These are phyloP conservation scores for Hylyphantes graminicola DNA, from an alignment of 1,140 invertebrate genomes.

Conservation along the genomic window DNA sequence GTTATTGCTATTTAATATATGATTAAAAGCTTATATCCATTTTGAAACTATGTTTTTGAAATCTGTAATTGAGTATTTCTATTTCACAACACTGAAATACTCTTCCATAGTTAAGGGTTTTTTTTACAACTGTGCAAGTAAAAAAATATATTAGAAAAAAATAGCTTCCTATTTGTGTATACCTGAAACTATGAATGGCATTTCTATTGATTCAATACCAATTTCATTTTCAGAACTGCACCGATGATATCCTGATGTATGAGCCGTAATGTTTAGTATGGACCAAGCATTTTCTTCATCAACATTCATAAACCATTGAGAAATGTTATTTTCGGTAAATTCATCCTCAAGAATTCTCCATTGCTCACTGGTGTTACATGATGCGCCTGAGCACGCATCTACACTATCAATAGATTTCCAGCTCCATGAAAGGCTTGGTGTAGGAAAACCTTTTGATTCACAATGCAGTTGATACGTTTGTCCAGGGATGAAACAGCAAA, in stretches of 20 bases:
- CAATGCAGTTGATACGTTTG: constrained; percentile 17
- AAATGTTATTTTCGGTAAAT: background rate
- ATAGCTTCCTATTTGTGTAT: background rate
- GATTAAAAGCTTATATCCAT: too few relatives aligned
- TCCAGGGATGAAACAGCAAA: constrained; percentile 27
- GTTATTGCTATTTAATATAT: too few relatives aligned
- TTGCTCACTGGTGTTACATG: background rate
- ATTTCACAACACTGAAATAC: too few relatives aligned
- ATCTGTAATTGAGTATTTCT: too few relatives aligned
- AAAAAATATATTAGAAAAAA: too few relatives aligned
- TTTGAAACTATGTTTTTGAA: too few relatives aligned
- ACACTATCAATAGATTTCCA: constrained; percentile 1
- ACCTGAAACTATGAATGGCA: constrained; percentile 46
- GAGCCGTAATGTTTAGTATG: constrained; percentile 2
- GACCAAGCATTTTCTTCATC: constrained; percentile 9
- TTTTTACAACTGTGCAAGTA: too few relatives aligned
- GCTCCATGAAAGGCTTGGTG: constrained; percentile 9
- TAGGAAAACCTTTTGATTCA: constrained; percentile 21
- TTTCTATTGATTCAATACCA: constrained; percentile 12
- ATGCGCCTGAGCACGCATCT: background rate
- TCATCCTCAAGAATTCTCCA: constrained; percentile 13
- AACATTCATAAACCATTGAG: constrained; percentile 16
- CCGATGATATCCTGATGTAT: constrained; percentile 20
- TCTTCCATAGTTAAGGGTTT: too few relatives aligned
- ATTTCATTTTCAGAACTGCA: constrained; percentile 32